These are phyloP conservation scores for Drosophila pseudoobscura DNA, from an alignment of 1,140 invertebrate species.

Conservation along the genomic window DNA sequence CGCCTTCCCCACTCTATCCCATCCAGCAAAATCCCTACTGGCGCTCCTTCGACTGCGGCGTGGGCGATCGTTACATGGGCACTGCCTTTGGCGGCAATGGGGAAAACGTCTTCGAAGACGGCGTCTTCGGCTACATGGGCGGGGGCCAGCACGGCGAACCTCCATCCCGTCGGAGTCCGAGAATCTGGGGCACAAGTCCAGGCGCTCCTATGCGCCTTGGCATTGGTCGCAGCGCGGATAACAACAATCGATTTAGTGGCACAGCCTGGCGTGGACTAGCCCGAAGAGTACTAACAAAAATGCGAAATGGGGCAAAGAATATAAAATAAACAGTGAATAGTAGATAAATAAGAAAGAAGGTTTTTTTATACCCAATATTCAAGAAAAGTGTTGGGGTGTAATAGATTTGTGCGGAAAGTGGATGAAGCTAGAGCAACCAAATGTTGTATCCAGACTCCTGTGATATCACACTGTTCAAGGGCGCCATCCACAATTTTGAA, in stretches of 20 bases:
- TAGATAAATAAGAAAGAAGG: no score
- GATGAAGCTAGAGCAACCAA: no score
- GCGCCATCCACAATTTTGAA: no score
- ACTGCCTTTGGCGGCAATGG: constrained; percentile 42
- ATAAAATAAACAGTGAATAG: no score
- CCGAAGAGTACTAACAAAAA: background rate
- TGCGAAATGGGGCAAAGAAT: background rate
- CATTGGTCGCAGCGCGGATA: background rate
- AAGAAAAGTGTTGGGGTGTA: no score
- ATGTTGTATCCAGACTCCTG: no score
- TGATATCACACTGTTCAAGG: no score
- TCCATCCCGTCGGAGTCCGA: background rate
- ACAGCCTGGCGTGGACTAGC: constrained; percentile 1
- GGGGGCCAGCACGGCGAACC: constrained; percentile 47
- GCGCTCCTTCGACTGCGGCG: constrained; percentile 49
- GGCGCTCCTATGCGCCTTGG: constrained; percentile 29
- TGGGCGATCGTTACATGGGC: constrained; percentile 58
- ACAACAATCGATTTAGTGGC: background rate
- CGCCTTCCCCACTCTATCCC: constrained; percentile 26
- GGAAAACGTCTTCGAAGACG: constrained; percentile 60
- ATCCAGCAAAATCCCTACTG: constrained; percentile 19
- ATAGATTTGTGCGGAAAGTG: no score
- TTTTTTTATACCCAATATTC: no score
- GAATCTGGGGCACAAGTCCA: constrained; percentile 8
- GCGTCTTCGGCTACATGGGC: constrained; percentile 41